Conservation (phyloP, 2,888 invertebrate genomes). For the Drosophila incognita region DNA sequence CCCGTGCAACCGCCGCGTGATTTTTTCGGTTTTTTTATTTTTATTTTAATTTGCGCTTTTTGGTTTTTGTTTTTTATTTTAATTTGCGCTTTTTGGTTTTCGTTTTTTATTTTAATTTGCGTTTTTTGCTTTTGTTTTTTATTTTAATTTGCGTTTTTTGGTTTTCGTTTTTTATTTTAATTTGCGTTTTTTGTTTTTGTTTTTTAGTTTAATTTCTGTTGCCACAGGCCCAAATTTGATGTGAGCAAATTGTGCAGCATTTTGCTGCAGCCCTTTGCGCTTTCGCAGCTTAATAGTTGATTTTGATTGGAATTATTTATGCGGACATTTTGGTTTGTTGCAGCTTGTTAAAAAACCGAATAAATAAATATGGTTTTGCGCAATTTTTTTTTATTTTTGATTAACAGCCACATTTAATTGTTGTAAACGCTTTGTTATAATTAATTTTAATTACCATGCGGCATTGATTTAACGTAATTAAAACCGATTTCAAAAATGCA, state of each 20-base stretch:
- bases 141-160: not conserved
- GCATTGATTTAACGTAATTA: constrained; percentile 19
- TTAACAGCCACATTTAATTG: constrained; percentile 26
- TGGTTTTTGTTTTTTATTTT: constrained; percentile 3
- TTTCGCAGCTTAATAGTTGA: constrained; percentile 25
- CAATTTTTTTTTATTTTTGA: constrained; percentile 1
- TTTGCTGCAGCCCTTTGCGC: constrained; percentile 6
- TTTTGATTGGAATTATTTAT: constrained; percentile 35
- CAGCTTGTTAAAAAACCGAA: not conserved
- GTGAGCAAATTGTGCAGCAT: not conserved
- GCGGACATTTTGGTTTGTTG: not conserved
- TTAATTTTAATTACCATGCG: constrained; percentile 39
- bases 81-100: not conserved
- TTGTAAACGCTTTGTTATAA: constrained; percentile 19
- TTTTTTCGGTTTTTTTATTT: constrained; percentile 6
- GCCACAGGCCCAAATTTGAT: not conserved
- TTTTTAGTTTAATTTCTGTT: constrained; percentile 11
- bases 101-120: not conserved
- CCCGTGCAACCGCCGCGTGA: constrained; percentile 25
- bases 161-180: constrained; percentile 7
- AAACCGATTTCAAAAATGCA: constrained; percentile 5
- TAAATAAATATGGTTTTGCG: constrained; percentile 1
- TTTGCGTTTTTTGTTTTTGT: not conserved
- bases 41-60: constrained; percentile 1
- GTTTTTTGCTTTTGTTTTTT: not conserved